Conservation (phyloP, 2,797 vertebrate species). For the Aplochiton taeniatus region DNA sequence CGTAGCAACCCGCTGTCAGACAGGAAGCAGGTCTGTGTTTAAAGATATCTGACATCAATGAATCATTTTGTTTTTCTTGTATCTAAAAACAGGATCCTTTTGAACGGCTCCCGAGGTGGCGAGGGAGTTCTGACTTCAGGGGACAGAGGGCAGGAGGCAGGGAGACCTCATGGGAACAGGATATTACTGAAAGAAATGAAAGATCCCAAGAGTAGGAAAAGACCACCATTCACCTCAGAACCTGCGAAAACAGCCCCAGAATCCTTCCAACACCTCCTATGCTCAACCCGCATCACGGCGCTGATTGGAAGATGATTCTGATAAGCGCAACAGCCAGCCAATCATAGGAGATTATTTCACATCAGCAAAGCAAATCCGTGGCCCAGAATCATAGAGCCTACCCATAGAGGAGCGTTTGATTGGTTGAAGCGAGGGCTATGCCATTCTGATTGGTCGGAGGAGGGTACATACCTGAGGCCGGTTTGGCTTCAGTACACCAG, state of each 20-base stretch:
- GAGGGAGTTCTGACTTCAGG: background rate
- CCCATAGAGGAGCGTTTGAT: constrained; percentile 51
- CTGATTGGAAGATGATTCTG: constrained; percentile 52
- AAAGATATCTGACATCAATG: too few species aligned
- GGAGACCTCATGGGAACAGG: background rate
- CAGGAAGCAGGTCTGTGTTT: too few species aligned
- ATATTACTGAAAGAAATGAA: background rate
- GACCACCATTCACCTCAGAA: constrained; percentile 17
- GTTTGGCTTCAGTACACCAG: constrained; percentile 71
- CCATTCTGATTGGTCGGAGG: constrained; percentile 31
- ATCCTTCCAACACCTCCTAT: constrained; percentile 8
- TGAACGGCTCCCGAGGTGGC: background rate
- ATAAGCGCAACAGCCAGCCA: constrained; percentile 43
- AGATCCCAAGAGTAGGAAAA: constrained; percentile 17
- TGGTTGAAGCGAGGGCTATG: constrained; percentile 55
- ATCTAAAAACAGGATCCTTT: too few species aligned
- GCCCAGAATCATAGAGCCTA: constrained; percentile 48
- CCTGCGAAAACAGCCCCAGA: constrained; percentile 32
- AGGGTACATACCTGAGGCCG: constrained; percentile 74
- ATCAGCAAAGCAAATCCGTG: constrained; percentile 37
- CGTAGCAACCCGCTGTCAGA: too few species aligned
- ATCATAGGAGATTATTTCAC: constrained; percentile 33
- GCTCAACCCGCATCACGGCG: constrained; percentile 32
- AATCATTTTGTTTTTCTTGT: too few species aligned
- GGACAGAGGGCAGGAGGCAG: background rate